Evolutionary conservation across 2,113 vertebrate species (phyloP).

Genomic region (Eurypyga helias): DNA sequence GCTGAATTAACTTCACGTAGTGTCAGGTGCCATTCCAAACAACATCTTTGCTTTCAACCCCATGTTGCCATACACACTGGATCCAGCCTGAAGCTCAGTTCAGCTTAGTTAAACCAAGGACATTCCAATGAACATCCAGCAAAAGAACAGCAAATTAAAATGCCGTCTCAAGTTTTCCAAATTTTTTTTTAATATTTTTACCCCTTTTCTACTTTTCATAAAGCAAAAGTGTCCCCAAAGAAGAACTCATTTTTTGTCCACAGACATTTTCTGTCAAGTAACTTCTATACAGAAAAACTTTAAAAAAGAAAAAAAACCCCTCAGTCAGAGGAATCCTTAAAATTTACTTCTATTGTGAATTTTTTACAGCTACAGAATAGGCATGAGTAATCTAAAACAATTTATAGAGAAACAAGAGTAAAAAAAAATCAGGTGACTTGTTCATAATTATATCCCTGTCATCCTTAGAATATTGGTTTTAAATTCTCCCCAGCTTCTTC

Average conservation of each 20-base stretch:
- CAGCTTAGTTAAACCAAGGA: neutral
- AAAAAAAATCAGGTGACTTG: neutral
- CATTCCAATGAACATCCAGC: neutral
- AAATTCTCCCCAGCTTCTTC: slow-evolving; percentile 7
- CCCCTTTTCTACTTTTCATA: neutral
- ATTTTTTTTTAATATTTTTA: neutral
- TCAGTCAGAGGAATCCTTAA: neutral
- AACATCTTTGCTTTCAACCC: neutral
- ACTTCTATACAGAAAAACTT: neutral
- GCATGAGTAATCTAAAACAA: neutral
- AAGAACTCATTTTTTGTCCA: neutral
- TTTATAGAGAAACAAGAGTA: neutral
- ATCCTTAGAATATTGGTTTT: slow-evolving; percentile 9
- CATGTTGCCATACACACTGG: neutral
- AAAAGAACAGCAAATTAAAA: neutral
- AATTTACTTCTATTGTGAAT: neutral
- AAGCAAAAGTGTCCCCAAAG: neutral
- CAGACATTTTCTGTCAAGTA: neutral
- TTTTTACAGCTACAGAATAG: neutral
- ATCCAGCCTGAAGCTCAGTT: neutral
- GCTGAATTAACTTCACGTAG: neutral
- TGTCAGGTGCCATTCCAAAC: neutral
- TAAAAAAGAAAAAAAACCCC: neutral
- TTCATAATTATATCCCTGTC: neutral
- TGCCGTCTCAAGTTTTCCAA: neutral